Conservation (phyloP, 2,113 vertebrate species). For the Oryzias celebensis region DNA sequence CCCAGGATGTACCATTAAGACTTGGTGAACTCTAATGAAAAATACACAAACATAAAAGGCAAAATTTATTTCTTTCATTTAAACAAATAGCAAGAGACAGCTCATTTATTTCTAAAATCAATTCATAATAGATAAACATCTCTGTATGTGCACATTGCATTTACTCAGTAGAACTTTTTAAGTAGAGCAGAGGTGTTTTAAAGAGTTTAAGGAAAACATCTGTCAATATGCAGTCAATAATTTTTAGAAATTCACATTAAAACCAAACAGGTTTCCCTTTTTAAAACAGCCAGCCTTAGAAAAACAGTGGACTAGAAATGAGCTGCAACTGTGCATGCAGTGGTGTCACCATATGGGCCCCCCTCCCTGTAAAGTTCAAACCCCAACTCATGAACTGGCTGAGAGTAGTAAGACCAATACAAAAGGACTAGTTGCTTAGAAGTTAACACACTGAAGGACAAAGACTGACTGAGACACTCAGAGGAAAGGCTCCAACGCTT, state of each 20-base stretch:
- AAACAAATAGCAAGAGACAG: slow-evolving; percentile 62
- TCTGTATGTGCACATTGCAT: slow-evolving; percentile 74
- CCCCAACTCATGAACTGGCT: slow-evolving; percentile 8
- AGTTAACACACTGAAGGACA: slow-evolving; percentile 50
- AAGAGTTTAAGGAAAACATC: slow-evolving; percentile 36
- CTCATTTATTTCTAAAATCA: slow-evolving; percentile 64
- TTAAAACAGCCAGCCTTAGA: slow-evolving; percentile 55
- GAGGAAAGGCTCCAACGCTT: slow-evolving; percentile 32
- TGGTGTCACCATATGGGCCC: slow-evolving; percentile 23
- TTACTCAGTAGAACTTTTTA: slow-evolving; percentile 66
- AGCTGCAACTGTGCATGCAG: slow-evolving; percentile 61
- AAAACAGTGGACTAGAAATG: slow-evolving; percentile 56
- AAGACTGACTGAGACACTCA: slow-evolving; percentile 42
- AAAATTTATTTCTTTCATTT: slow-evolving; percentile 76
- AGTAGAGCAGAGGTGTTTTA: slow-evolving; percentile 39
- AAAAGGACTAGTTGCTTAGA: slow-evolving; percentile 33
- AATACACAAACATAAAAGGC: slow-evolving; percentile 55
- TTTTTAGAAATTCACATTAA: slow-evolving; percentile 71
- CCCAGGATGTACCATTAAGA: no score
- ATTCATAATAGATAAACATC: slow-evolving; percentile 71
- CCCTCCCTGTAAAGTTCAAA: neutral
- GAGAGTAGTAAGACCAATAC: slow-evolving; percentile 38
- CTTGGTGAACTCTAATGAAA: neutral
- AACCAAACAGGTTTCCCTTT: slow-evolving; percentile 65
- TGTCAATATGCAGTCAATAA: slow-evolving; percentile 32